phyloP scores from a whole-genome alignment of 92 coral and sea anemone species.

The Isaurus tuberculatus region DNA sequence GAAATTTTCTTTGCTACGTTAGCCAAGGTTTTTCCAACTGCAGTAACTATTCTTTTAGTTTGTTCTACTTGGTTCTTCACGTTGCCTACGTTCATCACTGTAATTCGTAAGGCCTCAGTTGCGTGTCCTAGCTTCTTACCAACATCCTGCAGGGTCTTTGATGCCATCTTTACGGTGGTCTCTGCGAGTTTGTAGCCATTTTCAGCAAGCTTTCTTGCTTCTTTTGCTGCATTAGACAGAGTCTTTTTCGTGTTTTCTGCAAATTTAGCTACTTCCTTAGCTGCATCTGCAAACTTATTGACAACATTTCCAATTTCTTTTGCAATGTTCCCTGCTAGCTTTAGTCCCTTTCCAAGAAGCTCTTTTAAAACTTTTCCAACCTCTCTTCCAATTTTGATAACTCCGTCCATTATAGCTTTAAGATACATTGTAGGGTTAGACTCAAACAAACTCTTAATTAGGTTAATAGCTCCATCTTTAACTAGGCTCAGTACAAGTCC shows the following conservation, averaged over 20 bases:
- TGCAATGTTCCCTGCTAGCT: conserved; percentile 46
- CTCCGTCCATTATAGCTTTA: conserved; percentile 61
- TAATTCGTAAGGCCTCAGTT: conserved; percentile 34
- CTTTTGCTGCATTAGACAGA: conserved; percentile 49
- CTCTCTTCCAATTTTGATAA: conserved; percentile 52
- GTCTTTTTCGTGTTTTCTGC: conserved; percentile 38
- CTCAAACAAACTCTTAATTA: conserved; percentile 48
- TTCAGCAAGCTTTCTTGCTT: conserved; percentile 43
- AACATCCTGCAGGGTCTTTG: conserved; percentile 30
- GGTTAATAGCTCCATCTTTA: conserved; percentile 47
- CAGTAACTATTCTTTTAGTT: conserved; percentile 36
- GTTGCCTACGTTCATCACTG: conserved; percentile 41
- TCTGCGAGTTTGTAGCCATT: conserved; percentile 37
- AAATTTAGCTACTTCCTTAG: conserved; percentile 43
- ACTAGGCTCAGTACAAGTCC: conserved; percentile 34
- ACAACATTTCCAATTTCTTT: conserved; percentile 58
- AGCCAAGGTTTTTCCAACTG: conserved; percentile 44
- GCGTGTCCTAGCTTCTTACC: conserved; percentile 39
- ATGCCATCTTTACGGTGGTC: conserved; percentile 31
- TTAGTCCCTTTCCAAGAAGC: conserved; percentile 49
- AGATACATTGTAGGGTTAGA: conserved; percentile 42
- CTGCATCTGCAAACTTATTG: conserved; percentile 45
- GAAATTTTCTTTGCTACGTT: too few relatives aligned
- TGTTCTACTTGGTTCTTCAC: conserved; percentile 51
- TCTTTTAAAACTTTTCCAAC: conserved; percentile 50